Evolutionary conservation across 2,113 vertebrate species (phyloP), one percentile per base, ranked within the genome.

Genomic region (Microcebus murinus): DNA sequence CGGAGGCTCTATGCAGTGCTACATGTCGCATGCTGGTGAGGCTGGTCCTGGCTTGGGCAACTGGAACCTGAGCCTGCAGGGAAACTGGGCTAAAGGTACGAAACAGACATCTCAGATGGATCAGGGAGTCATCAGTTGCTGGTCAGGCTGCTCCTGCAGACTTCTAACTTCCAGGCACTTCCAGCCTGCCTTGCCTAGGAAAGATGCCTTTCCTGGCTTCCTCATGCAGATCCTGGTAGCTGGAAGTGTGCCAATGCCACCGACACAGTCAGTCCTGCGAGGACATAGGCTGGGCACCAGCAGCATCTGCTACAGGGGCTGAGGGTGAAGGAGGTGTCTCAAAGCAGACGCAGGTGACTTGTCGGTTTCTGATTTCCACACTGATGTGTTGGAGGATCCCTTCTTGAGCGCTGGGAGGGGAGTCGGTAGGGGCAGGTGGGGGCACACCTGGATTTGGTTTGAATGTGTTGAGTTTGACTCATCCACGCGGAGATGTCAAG

Each of bases 1-100:
- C 3, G 3, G 31, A 31, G 21, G 20, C 11, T 31, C 31, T 29
- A 4, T 31, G 52, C 8, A 23, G 52, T 25, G 36, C 6, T 15
- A 6, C 31, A 17, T 2, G n/a, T 68, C 0, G 1, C 50, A 68
- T 29, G 18, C 10, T 9, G 7, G 4, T 8, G 7, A 63, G 48
- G 52, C 3, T 8, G 12, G 15, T 13, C 52, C 18, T 63, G n/a
- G 18, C 42, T 15, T n/a, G 68, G 67, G 63, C 11, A 59, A 17
- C 9, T 42, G 42, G 23, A 76, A 34, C 18, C n/a, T n/a, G 48
- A 23, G 42, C 5, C 36, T 80, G 55, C 11, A 31, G 20, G 74
- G 68, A 61, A 52, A 39, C 17, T 48, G 3, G 3, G 42, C 29
- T 23, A 48, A 68, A 68, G 23, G 7, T 7, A 10, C 27, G 70